phyloP scores from a whole-genome alignment of 2,888 invertebrate genomes.

The Drosophila imparisetae region DNA sequence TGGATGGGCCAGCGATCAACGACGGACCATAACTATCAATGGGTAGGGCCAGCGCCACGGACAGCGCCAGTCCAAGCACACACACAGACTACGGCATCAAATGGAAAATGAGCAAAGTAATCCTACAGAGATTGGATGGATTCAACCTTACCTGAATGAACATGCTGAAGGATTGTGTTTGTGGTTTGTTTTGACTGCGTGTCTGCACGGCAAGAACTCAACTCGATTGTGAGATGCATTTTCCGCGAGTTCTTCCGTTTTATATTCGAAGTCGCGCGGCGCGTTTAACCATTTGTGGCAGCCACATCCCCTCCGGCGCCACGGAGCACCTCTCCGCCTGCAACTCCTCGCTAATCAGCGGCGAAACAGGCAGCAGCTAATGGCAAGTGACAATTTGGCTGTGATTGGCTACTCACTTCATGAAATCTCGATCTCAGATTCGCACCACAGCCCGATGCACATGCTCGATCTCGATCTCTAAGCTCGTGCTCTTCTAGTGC shows the following conservation, averaged over 20 bases:
- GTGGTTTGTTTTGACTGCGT: slow-evolving; percentile 32
- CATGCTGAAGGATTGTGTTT: slow-evolving; percentile 68
- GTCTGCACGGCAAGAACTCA: slow-evolving; percentile 83
- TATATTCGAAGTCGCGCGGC: slow-evolving; percentile 71
- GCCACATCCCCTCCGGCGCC: slow-evolving; percentile 5
- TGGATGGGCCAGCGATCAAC: slow-evolving; percentile 61
- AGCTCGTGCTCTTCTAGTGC: slow-evolving; percentile 41
- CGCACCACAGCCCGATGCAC: slow-evolving; percentile 34
- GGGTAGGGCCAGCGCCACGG: slow-evolving; percentile 74
- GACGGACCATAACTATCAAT: slow-evolving; percentile 70
- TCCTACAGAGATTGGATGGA: background rate
- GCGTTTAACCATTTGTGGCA: slow-evolving; percentile 39
- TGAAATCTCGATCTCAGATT: slow-evolving; percentile 29
- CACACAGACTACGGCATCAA: slow-evolving; percentile 69
- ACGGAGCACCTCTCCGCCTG: background rate
- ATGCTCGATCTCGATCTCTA: slow-evolving; percentile 27
- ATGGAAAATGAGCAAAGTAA: background rate
- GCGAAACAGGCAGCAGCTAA: slow-evolving; percentile 47
- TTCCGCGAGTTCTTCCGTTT: slow-evolving; percentile 82
- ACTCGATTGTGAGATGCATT: slow-evolving; percentile 84
- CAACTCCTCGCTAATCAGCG: slow-evolving; percentile 11
- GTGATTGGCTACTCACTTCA: slow-evolving; percentile 58
- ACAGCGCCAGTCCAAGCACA: slow-evolving; percentile 77
- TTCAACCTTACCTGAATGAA: slow-evolving; percentile 80
- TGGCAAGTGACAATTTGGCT: slow-evolving; percentile 76